Conservation (phyloP, 1,140 invertebrate species). For the Sipha flava region DNA sequence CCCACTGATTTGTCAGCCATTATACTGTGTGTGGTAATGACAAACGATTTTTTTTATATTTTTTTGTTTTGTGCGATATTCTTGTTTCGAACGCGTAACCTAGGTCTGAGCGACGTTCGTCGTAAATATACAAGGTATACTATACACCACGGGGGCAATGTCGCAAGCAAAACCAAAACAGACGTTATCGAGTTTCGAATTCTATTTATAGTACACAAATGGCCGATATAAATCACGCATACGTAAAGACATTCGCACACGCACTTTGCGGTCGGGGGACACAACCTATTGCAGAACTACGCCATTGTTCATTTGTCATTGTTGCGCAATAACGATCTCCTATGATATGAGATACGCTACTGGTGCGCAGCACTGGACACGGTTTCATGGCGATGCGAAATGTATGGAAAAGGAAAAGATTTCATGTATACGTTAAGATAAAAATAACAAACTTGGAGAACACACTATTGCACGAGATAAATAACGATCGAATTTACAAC, state of each 20-base stretch:
- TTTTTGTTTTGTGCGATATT: not conserved
- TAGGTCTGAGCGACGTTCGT: too few relatives aligned
- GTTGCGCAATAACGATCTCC: not conserved
- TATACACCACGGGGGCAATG: not conserved
- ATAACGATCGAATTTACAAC: too few relatives aligned
- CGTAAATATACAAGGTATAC: not conserved
- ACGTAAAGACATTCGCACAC: too few relatives aligned
- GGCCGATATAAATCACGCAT: not conserved
- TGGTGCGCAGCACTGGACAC: not conserved
- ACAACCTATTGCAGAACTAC: not conserved
- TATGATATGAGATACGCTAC: not conserved
- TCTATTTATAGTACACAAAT: not conserved
- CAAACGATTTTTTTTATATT: not conserved
- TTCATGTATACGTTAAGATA: not conserved
- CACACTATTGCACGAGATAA: too few relatives aligned
- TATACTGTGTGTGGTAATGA: not conserved
- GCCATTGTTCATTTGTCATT: not conserved
- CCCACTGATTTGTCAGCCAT: not conserved
- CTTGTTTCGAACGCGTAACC: not conserved
- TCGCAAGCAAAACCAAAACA: not conserved
- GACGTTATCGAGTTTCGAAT: not conserved
- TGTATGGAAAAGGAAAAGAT: not conserved
- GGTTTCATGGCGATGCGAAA: not conserved
- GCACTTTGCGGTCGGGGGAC: not conserved
- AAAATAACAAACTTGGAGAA: not conserved